A percentile compares a stretch with the other conserved stretches of the same genome.
Evolutionary conservation across 2,113 vertebrate species (phyloP).

Genomic region (Ciconia boyciana): DNA sequence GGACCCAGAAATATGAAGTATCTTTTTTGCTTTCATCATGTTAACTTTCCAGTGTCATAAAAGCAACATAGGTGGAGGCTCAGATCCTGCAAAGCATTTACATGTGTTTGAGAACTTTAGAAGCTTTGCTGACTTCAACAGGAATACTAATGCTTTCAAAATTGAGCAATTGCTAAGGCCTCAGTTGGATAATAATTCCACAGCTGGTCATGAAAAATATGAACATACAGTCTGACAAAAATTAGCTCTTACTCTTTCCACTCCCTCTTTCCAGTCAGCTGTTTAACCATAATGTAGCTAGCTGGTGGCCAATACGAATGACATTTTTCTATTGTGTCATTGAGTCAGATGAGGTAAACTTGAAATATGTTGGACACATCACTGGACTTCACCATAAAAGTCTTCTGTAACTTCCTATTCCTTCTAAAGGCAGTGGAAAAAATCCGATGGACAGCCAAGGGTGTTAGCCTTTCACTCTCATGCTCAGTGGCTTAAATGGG

Average conservation of each 20-base stretch:
- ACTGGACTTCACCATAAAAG: background rate
- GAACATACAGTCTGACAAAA: background rate
- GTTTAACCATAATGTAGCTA: background rate
- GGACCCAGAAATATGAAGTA: background rate
- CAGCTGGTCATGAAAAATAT: background rate
- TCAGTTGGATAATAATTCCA: background rate
- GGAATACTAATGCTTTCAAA: background rate
- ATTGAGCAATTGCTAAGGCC: background rate
- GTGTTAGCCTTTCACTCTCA: background rate
- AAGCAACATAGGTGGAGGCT: background rate
- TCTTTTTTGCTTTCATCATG: background rate
- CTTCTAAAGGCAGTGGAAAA: background rate
- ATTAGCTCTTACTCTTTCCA: background rate
- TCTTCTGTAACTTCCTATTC: background rate
- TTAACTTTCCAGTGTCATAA: background rate
- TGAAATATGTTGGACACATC: background rate
- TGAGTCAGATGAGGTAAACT: background rate
- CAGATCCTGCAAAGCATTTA: background rate
- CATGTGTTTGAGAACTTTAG: background rate
- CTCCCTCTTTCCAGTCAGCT: background rate
- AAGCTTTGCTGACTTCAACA: background rate
- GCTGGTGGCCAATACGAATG: background rate
- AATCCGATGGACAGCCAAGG: background rate
- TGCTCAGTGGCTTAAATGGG: background rate
- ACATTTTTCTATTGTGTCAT: background rate